Evolutionary conservation across 2,113 vertebrate genomes (phyloP).

Genomic region (Notothenia coriiceps): DNA sequence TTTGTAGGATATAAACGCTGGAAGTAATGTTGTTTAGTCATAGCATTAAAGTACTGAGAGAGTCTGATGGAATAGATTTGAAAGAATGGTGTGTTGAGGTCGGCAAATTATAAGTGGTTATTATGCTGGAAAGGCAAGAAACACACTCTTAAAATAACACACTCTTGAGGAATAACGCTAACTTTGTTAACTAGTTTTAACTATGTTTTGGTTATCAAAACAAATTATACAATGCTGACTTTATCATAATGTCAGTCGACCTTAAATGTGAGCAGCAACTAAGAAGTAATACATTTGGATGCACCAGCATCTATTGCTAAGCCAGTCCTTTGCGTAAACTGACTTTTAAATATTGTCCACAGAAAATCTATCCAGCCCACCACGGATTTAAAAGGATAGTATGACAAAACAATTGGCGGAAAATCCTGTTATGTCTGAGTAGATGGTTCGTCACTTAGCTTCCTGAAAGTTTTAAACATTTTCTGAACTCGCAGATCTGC

Average conservation of each 20-base stretch:
- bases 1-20: too few species aligned
- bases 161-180: conserved; percentile 2
- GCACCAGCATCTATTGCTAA: not conserved
- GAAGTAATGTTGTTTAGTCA: not conserved
- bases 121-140: conserved; percentile 7
- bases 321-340: not conserved
- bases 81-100: not conserved
- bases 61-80: conserved; percentile 1
- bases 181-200: not conserved
- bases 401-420: not conserved
- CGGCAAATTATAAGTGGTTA: conserved; percentile 22
- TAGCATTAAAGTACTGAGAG: not conserved
- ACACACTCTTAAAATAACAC: not conserved
- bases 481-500: too few species aligned
- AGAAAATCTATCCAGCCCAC: not conserved
- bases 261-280: conserved; percentile 12
- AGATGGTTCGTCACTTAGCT: not conserved
- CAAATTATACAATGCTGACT: too few species aligned
- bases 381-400: not conserved
- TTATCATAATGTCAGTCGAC: too few species aligned
- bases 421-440: not conserved
- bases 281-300: not conserved
- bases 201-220: too few species aligned
- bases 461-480: too few species aligned
- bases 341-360: conserved; percentile 5